Base-by-base conservation (phyloP, 2,888 invertebrate species). In the Agrilus mali region DNA sequence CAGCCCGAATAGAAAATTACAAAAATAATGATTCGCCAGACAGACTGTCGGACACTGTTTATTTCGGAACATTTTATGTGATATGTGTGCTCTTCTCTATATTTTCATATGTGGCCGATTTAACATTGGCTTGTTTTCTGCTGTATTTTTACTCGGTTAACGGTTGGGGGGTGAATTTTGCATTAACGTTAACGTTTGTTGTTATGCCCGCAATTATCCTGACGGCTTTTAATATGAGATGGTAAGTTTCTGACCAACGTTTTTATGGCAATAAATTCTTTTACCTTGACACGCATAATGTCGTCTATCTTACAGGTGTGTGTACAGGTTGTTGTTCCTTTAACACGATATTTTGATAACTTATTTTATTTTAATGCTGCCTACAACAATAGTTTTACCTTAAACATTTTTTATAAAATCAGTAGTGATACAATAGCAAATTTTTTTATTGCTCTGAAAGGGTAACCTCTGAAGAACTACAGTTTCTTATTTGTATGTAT, bases 171-270 rank as follows among this genome's bases (percentile, higher is more conserved):
- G 53, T 63, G 46, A 69, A 69, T 62, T 73, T 72, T 57, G 66
- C 65, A 16, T 58, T 72, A 50, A 73, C 73, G n/a, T 56, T 71
- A 42, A 63, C 67, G 6, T 73, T 73, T 55, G 58, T 72, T 39
- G 54, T 71, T 39, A 54, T 72, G 40, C 71, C 73, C 48, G 69
- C 71, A 7, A 51, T 73, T 40, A 60, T 69, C 48, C 71, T 70
- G 62, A 72, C 70, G 14, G 67, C 68, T 22, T 63, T 73, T 47
- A 72, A 70, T 55, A 60, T 72, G 49, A 55, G 70, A 61, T 73
- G 73, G 73, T 69, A 61, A 60, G 63, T 60, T 36, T 15, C 14
- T n/a, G n/a, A 40, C 16, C 20, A 27, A 10, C 8, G 8, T 27
- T 22, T 27, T 10, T 27, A 27, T 27, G 27, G 10, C 8, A 4